Percentiles rank a stretch among this genome's conserved stretches.
phyloP scores from a whole-genome alignment of 2,113 vertebrate genomes.

The Chlamydotis undulata region DNA sequence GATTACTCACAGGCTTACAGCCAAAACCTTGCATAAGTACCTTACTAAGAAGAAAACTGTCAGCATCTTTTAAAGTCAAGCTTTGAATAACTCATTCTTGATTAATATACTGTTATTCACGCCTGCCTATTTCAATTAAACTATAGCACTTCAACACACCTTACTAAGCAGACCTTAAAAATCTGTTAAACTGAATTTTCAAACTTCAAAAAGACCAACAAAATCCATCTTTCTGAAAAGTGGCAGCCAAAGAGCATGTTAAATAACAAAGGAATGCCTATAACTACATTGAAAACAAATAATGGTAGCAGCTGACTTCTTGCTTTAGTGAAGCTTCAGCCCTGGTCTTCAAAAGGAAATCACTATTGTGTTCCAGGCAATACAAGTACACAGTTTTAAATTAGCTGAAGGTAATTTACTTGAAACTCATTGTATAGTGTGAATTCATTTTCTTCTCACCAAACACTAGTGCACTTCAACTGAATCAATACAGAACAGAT shows the following conservation, averaged over 20 bases:
- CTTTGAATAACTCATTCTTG: constrained; percentile 17
- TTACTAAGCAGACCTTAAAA: neutral
- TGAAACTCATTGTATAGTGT: neutral
- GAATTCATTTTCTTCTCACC: neutral
- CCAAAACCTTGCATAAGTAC: neutral
- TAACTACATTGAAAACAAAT: neutral
- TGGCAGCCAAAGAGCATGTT: neutral
- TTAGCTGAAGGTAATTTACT: neutral
- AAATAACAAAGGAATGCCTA: neutral
- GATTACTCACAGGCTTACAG: neutral
- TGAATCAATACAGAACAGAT: neutral
- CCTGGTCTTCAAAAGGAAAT: constrained; percentile 6
- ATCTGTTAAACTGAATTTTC: neutral
- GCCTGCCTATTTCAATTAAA: neutral
- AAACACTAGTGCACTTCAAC: neutral
- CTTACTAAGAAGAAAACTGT: neutral
- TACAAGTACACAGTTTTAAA: neutral
- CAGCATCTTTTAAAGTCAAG: neutral
- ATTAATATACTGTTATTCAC: neutral
- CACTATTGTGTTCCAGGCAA: neutral
- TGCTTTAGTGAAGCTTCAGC: neutral
- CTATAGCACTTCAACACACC: neutral
- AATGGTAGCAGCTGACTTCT: neutral
- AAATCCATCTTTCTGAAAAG: neutral
- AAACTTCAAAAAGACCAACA: neutral